phyloP scores from a whole-genome alignment of 2,113 vertebrate species.

The Mionectes macconnelli region DNA sequence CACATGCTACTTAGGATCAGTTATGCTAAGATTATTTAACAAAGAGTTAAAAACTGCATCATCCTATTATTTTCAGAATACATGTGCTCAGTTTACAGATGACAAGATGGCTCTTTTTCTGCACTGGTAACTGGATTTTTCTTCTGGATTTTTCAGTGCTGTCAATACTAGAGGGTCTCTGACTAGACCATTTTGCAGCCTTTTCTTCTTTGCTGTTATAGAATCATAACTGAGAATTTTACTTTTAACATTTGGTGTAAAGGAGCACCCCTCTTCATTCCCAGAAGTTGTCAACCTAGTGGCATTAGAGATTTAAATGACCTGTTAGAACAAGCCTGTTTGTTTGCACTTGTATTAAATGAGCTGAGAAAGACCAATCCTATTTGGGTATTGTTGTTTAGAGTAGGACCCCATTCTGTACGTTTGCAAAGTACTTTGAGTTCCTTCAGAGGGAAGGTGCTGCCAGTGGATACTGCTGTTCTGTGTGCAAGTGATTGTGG shows the following conservation, averaged over 20 bases:
- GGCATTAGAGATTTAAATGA: neutral
- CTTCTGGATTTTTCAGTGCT: neutral
- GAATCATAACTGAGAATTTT: neutral
- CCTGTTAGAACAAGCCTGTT: neutral
- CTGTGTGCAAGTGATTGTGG: neutral
- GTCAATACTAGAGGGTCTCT: neutral
- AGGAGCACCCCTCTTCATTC: neutral
- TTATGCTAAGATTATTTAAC: neutral
- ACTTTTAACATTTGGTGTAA: neutral
- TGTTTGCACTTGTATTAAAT: neutral
- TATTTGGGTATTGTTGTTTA: neutral
- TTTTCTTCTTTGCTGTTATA: neutral
- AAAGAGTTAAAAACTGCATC: neutral
- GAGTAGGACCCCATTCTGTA: neutral
- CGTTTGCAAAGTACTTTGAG: neutral
- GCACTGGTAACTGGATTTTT: neutral
- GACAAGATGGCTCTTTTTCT: neutral
- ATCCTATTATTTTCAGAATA: neutral
- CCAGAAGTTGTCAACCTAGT: neutral
- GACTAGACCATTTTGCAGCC: neutral
- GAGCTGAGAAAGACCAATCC: neutral
- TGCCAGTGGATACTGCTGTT: neutral
- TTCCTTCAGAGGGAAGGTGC: slow-evolving; percentile 52
- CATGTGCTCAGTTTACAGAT: neutral
- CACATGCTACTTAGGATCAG: neutral